Evolutionary conservation across 2,888 invertebrate species (phyloP), one percentile per base, ranked within the genome.

Genomic region (Eristalis pertinax): DNA sequence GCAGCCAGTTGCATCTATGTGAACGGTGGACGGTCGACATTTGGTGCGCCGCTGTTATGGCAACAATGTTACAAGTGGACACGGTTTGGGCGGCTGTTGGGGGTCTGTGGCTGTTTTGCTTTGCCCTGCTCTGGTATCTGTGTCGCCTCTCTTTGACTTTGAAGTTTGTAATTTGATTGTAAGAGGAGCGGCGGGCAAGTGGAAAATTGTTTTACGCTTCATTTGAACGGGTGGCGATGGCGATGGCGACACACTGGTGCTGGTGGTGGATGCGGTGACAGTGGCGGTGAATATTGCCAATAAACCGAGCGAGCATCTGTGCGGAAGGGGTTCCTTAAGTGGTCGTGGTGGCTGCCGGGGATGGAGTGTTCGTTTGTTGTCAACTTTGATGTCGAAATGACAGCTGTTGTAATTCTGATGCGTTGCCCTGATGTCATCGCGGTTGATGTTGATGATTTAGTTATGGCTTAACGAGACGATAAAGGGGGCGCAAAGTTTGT

Each of bases 131-230:
- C 67, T 70, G 26, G 35, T 41, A 22, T 50, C 29, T 84, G 65
- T 32, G 41, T 68, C 62, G 35, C 41, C 24, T 63, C 19, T 22
- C 38, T 85, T 85, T 72, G 83, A 72, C 86, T 86, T 86, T 86
- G 86, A 82, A 86, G 82, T 81, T 78, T 84, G 56, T 78, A 86
- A 74, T 86, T 78, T 78, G 83, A 86, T 83, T 86, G 74, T 58
- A 63, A 67, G 78, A 32, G 10, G 32, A 32, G 32, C 32, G 35
- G 15, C 32, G 63, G 38, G 38, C 41, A 65, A 81, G 73, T 67
- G 62, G 38, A 78, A 62, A 68, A 73, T 72, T 62, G 65, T 77
- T 77, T 69, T 43, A 60, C 22, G 65, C 69, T 85, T 67, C 35
- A 73, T 60, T 65, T 64, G 22, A 32, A 63, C 43, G 41, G 67